These are phyloP conservation scores for Neotragus moschatus DNA, from an alignment of 2,113 vertebrate species.

Conservation along the genomic window DNA sequence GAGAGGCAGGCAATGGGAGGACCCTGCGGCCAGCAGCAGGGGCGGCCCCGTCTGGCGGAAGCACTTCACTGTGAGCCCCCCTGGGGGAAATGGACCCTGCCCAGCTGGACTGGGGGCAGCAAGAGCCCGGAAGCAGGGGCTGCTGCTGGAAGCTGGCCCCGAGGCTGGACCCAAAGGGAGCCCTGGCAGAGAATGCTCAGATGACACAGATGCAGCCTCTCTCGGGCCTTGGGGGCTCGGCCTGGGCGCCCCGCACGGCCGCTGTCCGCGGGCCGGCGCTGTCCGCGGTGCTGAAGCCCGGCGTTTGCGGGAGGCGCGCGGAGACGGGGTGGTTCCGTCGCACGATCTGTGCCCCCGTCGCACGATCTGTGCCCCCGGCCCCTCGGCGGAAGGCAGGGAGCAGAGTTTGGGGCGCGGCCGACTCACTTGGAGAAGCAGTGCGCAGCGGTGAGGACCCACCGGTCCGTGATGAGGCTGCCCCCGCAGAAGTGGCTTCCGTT, in stretches of 20 bases:
- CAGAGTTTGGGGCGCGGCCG: not conserved
- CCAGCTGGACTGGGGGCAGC: not conserved
- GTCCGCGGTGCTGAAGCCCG: slow-evolving; percentile 21
- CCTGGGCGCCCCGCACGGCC: not conserved
- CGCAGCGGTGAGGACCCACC: slow-evolving; percentile 74
- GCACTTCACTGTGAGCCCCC: not conserved
- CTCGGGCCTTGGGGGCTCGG: not conserved
- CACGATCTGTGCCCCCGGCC: not conserved
- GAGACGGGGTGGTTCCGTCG: not conserved
- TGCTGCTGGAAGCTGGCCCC: too few relatives aligned
- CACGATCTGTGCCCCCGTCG: not conserved
- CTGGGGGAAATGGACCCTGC: not conserved
- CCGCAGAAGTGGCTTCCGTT: slow-evolving; percentile 73
- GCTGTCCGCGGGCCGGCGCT: not conserved
- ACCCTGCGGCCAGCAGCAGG: not conserved
- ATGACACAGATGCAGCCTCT: not conserved
- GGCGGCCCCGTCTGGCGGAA: not conserved
- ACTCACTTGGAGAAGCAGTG: slow-evolving; percentile 77
- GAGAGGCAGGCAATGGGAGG: not conserved
- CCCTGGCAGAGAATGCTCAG: not conserved
- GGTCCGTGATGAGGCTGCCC: slow-evolving; percentile 73
- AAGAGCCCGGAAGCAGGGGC: not conserved
- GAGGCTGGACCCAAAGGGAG: not conserved
- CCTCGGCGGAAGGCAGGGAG: not conserved
- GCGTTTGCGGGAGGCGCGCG: not conserved